Evolutionary conservation across 2,797 vertebrate genomes (phyloP).

Genomic region (Pseudochaenichthys georgianus): DNA sequence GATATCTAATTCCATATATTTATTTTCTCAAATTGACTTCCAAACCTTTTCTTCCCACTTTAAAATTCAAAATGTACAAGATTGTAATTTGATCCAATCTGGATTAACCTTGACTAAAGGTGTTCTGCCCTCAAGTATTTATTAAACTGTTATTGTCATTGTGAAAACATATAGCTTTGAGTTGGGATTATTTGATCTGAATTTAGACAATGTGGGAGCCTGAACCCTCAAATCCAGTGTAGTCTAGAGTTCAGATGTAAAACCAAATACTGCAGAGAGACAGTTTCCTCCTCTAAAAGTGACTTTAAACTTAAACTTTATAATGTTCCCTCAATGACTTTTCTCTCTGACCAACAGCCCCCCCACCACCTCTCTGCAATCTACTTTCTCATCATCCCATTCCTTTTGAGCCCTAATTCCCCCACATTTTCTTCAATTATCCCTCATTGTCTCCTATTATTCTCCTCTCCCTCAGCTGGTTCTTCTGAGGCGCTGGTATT

Average conservation of each 20-base stretch:
- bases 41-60: background rate
- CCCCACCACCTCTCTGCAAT: background rate
- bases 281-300: background rate
- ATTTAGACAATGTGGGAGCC: background rate
- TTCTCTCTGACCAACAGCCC: conserved; percentile 8
- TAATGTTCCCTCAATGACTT: background rate
- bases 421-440: conserved; percentile 33
- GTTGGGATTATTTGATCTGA: background rate
- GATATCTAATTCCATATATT: background rate
- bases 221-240: conserved; percentile 2
- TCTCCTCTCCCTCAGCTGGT: conserved; percentile 12
- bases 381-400: conserved; percentile 20
- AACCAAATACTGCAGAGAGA: background rate
- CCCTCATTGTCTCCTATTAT: conserved; percentile 25
- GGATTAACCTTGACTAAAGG: background rate
- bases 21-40: background rate
- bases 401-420: conserved; percentile 33
- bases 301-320: conserved; percentile 9
- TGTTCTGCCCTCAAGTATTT: background rate
- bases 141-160: background rate
- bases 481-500: conserved; percentile 27
- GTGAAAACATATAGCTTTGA: background rate
- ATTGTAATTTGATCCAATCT: background rate
- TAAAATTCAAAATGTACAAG: background rate
- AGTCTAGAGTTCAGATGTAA: background rate